phyloP scores from a whole-genome alignment of 2,888 invertebrate genomes.

The Julus scanicus region DNA sequence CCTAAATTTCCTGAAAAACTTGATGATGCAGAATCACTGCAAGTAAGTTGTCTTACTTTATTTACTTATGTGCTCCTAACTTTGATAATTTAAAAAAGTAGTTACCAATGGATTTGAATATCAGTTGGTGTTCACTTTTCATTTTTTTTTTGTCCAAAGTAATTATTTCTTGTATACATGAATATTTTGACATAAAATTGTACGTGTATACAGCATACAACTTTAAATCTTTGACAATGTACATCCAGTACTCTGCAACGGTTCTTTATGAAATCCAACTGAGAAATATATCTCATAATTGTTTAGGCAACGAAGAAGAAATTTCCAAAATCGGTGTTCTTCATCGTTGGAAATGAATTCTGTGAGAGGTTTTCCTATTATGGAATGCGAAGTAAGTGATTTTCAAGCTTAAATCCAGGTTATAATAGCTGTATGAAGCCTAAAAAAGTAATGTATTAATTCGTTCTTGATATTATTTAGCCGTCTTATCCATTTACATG shows the following conservation, averaged over 20 bases:
- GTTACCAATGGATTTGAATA: background rate
- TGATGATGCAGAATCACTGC: background rate
- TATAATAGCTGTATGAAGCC: background rate
- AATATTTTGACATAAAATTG: too few relatives aligned
- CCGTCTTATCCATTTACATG: conserved; percentile 91
- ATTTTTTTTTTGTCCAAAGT: background rate
- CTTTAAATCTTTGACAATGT: too few relatives aligned
- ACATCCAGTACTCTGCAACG: too few relatives aligned
- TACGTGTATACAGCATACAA: too few relatives aligned
- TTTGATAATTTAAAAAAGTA: conserved; percentile 56
- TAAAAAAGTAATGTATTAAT: background rate
- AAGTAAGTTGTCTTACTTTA: background rate
- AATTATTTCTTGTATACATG: background rate
- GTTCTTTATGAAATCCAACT: too few relatives aligned
- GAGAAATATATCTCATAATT: background rate
- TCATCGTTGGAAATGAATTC: conserved; percentile 96
- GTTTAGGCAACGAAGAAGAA: conserved; percentile 57
- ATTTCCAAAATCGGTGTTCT: conserved; percentile 90
- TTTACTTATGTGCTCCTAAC: too few relatives aligned
- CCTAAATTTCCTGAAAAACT: background rate
- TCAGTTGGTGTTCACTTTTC: background rate
- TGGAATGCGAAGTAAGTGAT: conserved; percentile 90
- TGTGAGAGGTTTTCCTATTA: conserved; percentile 97
- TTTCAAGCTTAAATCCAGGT: background rate
- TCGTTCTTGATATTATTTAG: conserved; percentile 70